Conservation (phyloP, 2,797 vertebrate species). For the Chelidonichthys spinosus region DNA sequence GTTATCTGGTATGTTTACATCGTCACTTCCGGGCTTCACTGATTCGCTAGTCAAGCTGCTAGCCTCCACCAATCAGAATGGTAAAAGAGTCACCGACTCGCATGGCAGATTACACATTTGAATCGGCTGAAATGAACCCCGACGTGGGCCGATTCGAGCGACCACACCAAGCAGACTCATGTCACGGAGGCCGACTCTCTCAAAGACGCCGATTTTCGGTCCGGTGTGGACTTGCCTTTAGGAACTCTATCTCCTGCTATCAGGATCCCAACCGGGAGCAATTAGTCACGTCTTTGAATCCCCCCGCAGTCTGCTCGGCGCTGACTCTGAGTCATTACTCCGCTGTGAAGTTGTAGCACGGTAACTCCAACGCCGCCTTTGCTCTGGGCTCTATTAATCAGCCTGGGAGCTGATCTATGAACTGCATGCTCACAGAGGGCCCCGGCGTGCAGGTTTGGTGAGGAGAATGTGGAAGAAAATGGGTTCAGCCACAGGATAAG, state of each 20-base stretch:
- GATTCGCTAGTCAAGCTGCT: no score
- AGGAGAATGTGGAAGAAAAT: conserved; percentile 27
- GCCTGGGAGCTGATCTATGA: conserved; percentile 69
- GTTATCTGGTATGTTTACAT: no score
- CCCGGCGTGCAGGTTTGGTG: background rate
- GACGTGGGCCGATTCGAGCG: no score
- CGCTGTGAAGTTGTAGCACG: conserved; percentile 40
- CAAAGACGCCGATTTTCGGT: no score
- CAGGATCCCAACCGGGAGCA: conserved; percentile 49
- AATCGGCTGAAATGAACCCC: no score
- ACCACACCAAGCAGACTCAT: no score
- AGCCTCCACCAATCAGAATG: no score
- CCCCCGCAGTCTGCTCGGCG: conserved; percentile 22
- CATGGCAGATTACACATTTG: no score
- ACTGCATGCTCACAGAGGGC: conserved; percentile 32
- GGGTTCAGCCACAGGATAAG: conserved; percentile 33
- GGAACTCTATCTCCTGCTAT: conserved; percentile 39
- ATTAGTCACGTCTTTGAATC: conserved; percentile 61
- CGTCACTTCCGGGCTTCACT: no score
- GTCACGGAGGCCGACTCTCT: no score
- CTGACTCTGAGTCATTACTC: conserved; percentile 57
- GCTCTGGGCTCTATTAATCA: conserved; percentile 71
- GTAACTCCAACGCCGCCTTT: conserved; percentile 31
- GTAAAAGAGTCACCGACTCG: no score
- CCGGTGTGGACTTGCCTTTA: no score